These are phyloP conservation scores for Holacanthus passer DNA, from an alignment of 2,113 vertebrate species.

Conservation along the genomic window DNA sequence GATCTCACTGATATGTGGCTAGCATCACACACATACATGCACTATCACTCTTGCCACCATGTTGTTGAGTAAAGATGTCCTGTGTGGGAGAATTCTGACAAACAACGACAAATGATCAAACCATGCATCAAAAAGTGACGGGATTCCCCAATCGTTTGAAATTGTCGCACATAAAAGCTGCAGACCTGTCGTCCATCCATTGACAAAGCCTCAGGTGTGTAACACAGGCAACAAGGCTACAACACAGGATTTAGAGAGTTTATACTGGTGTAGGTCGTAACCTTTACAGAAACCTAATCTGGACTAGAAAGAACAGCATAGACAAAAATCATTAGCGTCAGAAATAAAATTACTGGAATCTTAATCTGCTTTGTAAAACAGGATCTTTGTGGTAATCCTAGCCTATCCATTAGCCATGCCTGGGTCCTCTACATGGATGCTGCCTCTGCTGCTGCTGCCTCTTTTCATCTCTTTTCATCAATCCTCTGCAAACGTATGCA, in stretches of 20 bases:
- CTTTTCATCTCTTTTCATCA: background rate
- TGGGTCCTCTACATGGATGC: constrained; percentile 21
- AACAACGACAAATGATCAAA: constrained; percentile 26
- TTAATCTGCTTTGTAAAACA: background rate
- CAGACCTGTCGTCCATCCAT: background rate
- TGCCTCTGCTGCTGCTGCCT: constrained; percentile 43
- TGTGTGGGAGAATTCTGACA: constrained; percentile 54
- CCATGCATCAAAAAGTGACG: constrained; percentile 32
- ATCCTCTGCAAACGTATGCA: rapidly evolving
- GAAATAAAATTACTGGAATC: background rate
- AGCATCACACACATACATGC: constrained; percentile 18
- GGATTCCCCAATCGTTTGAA: constrained; percentile 65
- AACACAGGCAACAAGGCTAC: background rate
- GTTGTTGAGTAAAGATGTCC: constrained; percentile 47
- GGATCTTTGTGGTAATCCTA: background rate
- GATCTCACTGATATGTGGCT: constrained; percentile 71
- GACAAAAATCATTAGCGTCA: background rate
- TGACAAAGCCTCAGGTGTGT: constrained; percentile 1
- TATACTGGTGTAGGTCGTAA: background rate
- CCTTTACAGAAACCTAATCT: background rate
- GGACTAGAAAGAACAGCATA: background rate
- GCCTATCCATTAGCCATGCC: constrained; percentile 13
- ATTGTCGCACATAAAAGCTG: constrained; percentile 64
- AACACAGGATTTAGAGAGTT: background rate
- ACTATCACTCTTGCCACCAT: constrained; percentile 56